Conservation (phyloP, 2,113 vertebrate species). For the Zosterops japonicus region DNA sequence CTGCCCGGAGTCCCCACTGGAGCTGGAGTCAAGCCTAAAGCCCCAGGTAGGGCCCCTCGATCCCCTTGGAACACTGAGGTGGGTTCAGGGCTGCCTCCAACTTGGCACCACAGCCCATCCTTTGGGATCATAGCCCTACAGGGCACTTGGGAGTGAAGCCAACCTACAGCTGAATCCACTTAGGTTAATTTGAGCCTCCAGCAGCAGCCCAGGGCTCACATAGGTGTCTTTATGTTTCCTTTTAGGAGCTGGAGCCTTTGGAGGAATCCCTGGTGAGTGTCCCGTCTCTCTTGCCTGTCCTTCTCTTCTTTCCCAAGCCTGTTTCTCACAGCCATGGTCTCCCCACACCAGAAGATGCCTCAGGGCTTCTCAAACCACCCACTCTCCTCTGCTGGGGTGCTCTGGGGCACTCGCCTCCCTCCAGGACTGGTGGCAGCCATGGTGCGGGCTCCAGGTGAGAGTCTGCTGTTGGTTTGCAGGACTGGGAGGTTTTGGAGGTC, state of each 20-base stretch:
- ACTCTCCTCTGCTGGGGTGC: background rate
- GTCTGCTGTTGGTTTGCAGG: slow-evolving; percentile 70
- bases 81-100: background rate
- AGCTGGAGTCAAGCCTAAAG: slow-evolving; percentile 85
- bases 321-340: background rate
- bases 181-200: background rate
- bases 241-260: slow-evolving; percentile 72
- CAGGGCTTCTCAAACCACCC: background rate
- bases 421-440: background rate
- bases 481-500: slow-evolving; percentile 82
- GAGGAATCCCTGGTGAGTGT: slow-evolving; percentile 77
- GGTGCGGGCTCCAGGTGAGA: slow-evolving; percentile 1
- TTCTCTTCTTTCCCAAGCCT: slow-evolving; percentile 42
- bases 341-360: background rate
- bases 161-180: background rate
- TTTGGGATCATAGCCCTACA: background rate
- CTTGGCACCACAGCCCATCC: background rate
- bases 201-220: background rate
- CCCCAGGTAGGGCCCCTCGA: slow-evolving; percentile 62
- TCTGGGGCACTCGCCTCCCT: background rate
- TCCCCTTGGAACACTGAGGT: too few relatives aligned
- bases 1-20: slow-evolving; percentile 93
- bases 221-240: background rate
- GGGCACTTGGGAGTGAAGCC: rapidly evolving
- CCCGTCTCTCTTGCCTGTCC: background rate